A percentile compares a stretch with the other conserved stretches of the same genome.
These are phyloP conservation scores for Euspilapteryx auroguttella DNA, from an alignment of 2,888 invertebrate species.

Conservation along the genomic window DNA sequence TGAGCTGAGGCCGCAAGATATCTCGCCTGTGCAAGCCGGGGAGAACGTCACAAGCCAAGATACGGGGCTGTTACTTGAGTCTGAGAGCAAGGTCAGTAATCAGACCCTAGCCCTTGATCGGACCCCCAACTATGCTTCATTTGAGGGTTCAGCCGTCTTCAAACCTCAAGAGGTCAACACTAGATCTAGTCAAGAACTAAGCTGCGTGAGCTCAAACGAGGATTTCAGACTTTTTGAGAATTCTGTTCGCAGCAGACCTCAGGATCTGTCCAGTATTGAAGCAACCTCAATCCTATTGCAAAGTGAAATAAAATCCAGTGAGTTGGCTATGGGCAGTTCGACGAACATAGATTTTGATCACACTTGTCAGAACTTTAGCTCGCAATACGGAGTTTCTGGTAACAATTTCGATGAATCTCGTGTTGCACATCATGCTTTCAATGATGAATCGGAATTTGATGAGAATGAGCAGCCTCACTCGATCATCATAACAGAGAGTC, in stretches of 20 bases:
- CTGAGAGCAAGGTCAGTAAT: constrained; percentile 19
- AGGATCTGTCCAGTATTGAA: constrained; percentile 31
- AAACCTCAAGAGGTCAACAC: constrained; percentile 29
- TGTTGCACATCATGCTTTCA: neutral
- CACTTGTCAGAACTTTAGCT: constrained; percentile 14
- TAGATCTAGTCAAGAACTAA: constrained; percentile 26
- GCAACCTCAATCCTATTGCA: constrained; percentile 27
- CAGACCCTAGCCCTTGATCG: constrained; percentile 15
- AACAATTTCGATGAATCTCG: neutral
- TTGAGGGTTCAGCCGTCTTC: constrained; percentile 24
- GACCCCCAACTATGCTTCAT: constrained; percentile 30
- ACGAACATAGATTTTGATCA: constrained; percentile 12
- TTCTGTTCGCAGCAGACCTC: constrained; percentile 26
- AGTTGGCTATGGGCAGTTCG: constrained; percentile 15
- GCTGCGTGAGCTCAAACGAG: constrained; percentile 21
- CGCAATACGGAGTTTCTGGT: no score
- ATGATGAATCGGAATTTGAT: constrained; percentile 30
- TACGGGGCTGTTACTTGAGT: constrained; percentile 20
- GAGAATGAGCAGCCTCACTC: constrained; percentile 50
- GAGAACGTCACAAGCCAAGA: constrained; percentile 13
- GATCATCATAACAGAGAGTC: constrained; percentile 40
- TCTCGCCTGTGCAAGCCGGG: constrained; percentile 16
- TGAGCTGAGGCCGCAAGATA: constrained; percentile 31
- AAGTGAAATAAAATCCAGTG: constrained; percentile 28
- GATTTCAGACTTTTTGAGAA: constrained; percentile 33